phyloP scores from a whole-genome alignment of 2,888 invertebrate genomes.

The Agonopterix arenella region DNA sequence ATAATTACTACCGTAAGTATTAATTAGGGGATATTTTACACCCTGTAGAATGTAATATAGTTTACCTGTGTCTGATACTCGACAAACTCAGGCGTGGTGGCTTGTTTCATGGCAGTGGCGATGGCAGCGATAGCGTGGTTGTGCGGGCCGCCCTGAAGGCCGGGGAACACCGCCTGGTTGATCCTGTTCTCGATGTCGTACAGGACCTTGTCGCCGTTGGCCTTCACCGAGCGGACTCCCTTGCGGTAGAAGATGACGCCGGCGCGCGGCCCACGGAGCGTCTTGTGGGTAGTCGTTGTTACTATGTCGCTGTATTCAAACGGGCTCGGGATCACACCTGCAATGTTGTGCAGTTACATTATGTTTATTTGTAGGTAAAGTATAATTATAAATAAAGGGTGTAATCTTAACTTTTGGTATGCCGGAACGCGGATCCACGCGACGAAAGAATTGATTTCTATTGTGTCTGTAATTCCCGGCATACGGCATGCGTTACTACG shows the following conservation, averaged over 20 bases:
- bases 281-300: conserved; percentile 96
- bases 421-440: too few relatives aligned
- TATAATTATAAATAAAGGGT: too few relatives aligned
- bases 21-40: too few relatives aligned
- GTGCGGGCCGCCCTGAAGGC: conserved; percentile 98
- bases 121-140: conserved; percentile 97
- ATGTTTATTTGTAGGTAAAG: too few relatives aligned
- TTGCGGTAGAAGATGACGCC: conserved; percentile 96
- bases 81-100: conserved; percentile 86
- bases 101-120: conserved; percentile 96
- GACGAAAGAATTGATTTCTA: too few relatives aligned
- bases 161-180: conserved; percentile 94
- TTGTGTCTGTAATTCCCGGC: too few relatives aligned
- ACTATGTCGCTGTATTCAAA: conserved; percentile 95
- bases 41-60: neutral
- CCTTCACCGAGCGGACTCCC: conserved; percentile 86
- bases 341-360: conserved; percentile 8
- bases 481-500: too few relatives aligned
- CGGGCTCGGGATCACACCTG: conserved; percentile 89
- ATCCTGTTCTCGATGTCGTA: conserved; percentile 94
- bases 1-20: too few relatives aligned
- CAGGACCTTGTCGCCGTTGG: conserved; percentile 88
- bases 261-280: conserved; percentile 90
- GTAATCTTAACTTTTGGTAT: too few relatives aligned
- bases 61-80: conserved; percentile 88